phyloP scores from a whole-genome alignment of 2,888 invertebrate genomes.

The Leucophenga montana region DNA sequence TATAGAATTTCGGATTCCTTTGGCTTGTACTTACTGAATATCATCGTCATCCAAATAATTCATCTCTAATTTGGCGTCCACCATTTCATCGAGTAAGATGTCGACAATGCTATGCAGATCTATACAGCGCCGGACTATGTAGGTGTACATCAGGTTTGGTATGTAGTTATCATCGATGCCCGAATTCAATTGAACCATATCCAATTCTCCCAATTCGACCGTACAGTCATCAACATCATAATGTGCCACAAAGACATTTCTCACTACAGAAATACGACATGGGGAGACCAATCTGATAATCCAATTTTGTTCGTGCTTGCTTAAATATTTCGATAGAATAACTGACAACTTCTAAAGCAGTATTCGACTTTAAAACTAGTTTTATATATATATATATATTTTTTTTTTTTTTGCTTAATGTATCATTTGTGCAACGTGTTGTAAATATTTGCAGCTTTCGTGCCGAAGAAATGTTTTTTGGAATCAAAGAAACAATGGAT shows the following conservation, averaged over 20 bases:
- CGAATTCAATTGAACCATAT: slow-evolving; percentile 63
- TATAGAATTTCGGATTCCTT: slow-evolving; percentile 45
- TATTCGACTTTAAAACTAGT: too few species aligned
- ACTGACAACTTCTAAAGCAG: too few species aligned
- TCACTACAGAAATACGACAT: slow-evolving; percentile 69
- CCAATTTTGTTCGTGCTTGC: too few species aligned
- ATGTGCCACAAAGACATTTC: slow-evolving; percentile 65
- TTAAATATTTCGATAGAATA: too few species aligned
- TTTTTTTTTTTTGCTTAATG: too few species aligned
- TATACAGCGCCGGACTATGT: slow-evolving; percentile 51
- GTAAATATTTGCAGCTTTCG: too few species aligned
- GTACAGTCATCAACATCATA: slow-evolving; percentile 63
- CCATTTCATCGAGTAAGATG: slow-evolving; percentile 48
- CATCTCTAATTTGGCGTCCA: slow-evolving; percentile 40
- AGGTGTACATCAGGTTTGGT: slow-evolving; percentile 51
- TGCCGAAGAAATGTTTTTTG: too few species aligned
- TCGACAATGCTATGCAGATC: slow-evolving; percentile 56
- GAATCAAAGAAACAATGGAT: too few species aligned
- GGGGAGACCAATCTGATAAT: too few species aligned
- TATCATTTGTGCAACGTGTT: too few species aligned
- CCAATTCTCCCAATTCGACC: slow-evolving; percentile 62
- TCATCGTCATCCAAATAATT: slow-evolving; percentile 54
- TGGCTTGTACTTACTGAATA: slow-evolving; percentile 52
- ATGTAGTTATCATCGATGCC: slow-evolving; percentile 51
- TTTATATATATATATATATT: too few species aligned